phyloP scores from a whole-genome alignment of 2,113 vertebrate genomes.

The Boulengerochromis microlepis region DNA sequence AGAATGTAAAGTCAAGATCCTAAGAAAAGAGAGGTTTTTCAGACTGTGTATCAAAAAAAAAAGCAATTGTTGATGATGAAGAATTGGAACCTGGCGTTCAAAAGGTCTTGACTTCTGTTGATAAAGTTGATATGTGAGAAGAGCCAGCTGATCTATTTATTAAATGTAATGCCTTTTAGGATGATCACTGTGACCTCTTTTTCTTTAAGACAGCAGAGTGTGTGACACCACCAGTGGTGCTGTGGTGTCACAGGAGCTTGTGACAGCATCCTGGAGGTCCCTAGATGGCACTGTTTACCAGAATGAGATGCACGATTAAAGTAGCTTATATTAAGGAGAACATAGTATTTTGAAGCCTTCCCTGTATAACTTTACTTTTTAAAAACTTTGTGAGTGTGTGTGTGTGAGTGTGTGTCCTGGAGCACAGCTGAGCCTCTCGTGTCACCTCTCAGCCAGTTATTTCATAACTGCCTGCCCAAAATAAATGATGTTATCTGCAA shows the following conservation, averaged over 20 bases:
- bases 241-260: neutral
- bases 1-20: slow-evolving; percentile 58
- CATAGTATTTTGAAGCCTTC: neutral
- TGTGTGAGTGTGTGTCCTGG: neutral
- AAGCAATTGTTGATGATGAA: neutral
- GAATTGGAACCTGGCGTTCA: neutral
- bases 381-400: neutral
- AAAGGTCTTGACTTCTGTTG: neutral
- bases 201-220: neutral
- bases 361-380: neutral
- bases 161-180: slow-evolving; percentile 44
- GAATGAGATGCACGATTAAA: neutral
- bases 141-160: slow-evolving; percentile 51
- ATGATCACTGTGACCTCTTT: neutral
- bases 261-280: neutral
- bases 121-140: neutral
- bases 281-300: slow-evolving; percentile 43
- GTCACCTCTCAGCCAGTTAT: neutral
- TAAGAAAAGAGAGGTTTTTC: neutral
- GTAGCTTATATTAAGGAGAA: neutral
- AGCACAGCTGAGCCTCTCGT: neutral
- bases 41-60: neutral
- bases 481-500: neutral
- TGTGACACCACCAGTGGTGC: neutral
- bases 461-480: neutral